Percentiles rank a stretch among this genome's conserved stretches.
Conservation (phyloP, 1,140 invertebrate species). For the Orchestia grillus region DNA sequence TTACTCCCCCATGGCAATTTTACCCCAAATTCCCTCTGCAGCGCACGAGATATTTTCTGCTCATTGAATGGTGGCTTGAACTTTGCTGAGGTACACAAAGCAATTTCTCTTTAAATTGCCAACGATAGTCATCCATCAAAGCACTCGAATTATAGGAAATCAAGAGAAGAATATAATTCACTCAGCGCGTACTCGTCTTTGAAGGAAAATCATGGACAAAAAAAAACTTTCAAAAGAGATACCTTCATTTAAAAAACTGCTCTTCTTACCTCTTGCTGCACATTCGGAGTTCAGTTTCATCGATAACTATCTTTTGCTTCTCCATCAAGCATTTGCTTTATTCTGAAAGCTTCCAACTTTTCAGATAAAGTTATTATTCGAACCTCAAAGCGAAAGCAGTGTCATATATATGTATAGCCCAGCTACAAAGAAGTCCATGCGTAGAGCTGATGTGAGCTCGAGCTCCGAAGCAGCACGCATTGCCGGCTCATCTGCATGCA, state of each 20-base stretch:
- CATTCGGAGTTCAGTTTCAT: neutral
- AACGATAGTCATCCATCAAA: neutral
- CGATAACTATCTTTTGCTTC: neutral
- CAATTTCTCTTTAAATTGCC: neutral
- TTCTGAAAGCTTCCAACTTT: neutral
- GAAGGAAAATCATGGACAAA: neutral
- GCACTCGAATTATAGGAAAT: neutral
- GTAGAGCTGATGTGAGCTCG: constrained; percentile 6
- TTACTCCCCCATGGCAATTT: no score
- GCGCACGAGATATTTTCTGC: no score
- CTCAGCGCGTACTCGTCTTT: neutral
- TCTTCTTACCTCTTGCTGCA: neutral
- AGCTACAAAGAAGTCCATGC: constrained; percentile 13
- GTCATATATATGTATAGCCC: neutral
- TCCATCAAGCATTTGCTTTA: neutral
- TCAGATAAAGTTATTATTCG: neutral
- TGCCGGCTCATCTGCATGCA: constrained; percentile 34
- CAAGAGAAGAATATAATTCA: neutral
- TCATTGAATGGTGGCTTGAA: no score
- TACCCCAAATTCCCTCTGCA: no score
- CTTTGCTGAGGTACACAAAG: no score
- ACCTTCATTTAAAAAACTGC: neutral
- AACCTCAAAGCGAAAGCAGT: neutral
- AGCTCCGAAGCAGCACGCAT: constrained; percentile 19
- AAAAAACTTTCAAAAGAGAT: neutral